Percentiles rank a stretch among this genome's conserved stretches.
Evolutionary conservation across 2,113 vertebrate species (phyloP).

Genomic region (Indicator indicator): DNA sequence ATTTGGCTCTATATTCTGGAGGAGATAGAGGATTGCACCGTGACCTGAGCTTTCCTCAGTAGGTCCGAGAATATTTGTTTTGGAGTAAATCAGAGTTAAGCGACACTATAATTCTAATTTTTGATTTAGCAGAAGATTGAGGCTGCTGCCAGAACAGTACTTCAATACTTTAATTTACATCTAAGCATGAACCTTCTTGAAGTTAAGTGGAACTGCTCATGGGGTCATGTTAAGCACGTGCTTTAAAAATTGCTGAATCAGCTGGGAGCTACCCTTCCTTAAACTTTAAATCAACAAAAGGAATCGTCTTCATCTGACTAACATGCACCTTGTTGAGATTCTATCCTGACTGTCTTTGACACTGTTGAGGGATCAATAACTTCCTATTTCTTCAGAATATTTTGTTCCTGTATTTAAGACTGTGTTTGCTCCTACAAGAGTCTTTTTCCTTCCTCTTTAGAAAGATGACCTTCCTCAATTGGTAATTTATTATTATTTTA

Average conservation of each 20-base stretch:
- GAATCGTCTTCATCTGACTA: neutral
- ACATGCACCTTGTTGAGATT: neutral
- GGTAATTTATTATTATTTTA: conserved; percentile 78
- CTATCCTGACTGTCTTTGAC: neutral
- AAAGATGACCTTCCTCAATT: conserved; percentile 3
- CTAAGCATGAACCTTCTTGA: neutral
- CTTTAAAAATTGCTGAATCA: neutral
- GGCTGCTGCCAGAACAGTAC: neutral
- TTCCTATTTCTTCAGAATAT: neutral
- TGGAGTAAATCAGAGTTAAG: neutral
- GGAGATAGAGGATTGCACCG: neutral
- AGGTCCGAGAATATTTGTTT: neutral
- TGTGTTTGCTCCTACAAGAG: neutral
- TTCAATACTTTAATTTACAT: neutral
- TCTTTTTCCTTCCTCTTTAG: conserved; percentile 16
- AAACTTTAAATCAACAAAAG: neutral
- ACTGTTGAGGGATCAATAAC: neutral
- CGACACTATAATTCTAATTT: neutral
- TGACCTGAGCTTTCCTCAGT: fast-evolving
- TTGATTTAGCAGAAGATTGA: neutral
- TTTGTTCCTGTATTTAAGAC: neutral
- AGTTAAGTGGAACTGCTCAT: neutral
- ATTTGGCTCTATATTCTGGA: neutral
- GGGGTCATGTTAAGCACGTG: neutral
- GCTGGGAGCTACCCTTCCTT: neutral